Percentiles rank a stretch among this genome's conserved stretches.
phyloP scores from a whole-genome alignment of 1,140 invertebrate genomes.

The Spodoptera litura region DNA sequence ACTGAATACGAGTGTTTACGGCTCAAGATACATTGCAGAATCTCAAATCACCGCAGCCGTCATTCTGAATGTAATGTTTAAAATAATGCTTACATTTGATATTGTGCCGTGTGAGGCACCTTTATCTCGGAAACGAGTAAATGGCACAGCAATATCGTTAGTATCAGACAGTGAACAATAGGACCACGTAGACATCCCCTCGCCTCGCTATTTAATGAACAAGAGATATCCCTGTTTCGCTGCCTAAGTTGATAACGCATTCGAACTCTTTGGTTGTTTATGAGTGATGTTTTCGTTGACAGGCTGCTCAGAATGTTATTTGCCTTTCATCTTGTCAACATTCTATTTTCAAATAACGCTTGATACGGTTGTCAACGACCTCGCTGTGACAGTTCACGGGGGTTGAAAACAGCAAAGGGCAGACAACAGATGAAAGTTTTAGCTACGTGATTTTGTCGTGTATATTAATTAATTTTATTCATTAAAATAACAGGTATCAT shows the following conservation, averaged over 20 bases:
- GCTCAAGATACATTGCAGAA: constrained; percentile 22
- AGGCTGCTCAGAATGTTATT: constrained; percentile 6
- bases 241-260: constrained; percentile 33
- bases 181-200: constrained; percentile 54
- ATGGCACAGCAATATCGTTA: constrained; percentile 63
- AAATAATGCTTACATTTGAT: constrained; percentile 57
- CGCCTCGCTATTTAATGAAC: constrained; percentile 60
- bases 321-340: constrained; percentile 15
- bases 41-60: constrained; percentile 35
- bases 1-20: constrained; percentile 22
- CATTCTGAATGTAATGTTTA: constrained; percentile 45
- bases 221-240: constrained; percentile 51
- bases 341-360: constrained; percentile 16
- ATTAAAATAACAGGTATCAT: no score
- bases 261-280: constrained; percentile 43
- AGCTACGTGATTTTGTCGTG: not conserved
- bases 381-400: not conserved
- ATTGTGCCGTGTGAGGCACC: constrained; percentile 49
- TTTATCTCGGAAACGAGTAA: constrained; percentile 60
- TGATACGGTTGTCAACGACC: not conserved
- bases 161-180: constrained; percentile 58
- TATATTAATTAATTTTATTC: not conserved
- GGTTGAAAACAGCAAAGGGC: not conserved
- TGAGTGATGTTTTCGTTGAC: constrained; percentile 46
- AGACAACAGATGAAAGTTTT: constrained; percentile 12